Evolutionary conservation across 2,113 vertebrate genomes (phyloP), one percentile per base, ranked within the genome.

Genomic region (Fregata magnificens): DNA sequence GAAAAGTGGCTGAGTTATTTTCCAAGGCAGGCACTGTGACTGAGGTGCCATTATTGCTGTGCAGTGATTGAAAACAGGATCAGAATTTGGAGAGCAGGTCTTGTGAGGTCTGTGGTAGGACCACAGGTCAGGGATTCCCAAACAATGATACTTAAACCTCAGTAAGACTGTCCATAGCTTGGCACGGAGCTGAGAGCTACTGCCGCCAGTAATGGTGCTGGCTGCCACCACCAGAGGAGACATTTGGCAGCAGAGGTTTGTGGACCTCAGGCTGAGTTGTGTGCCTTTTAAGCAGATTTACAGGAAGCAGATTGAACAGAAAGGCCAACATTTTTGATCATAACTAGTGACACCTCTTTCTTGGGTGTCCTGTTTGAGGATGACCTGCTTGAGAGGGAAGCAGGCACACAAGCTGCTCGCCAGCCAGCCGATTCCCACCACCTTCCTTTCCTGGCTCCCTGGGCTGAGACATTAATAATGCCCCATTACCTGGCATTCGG

Each of bases 401-500:
- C 0, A 0, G 28, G 20, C 14, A 63, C 20, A 36, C 11, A 59
- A 52, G 53, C 12, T 79, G 11, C 31, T 87, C 3, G 0, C 17
- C 5, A 1, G 24, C 32, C 87, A 79, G 13, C 6, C 42, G 34
- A 65, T 69, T 88, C 5, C 53, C 42, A 77, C 1, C 1, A 9
- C 5, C 0, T 5, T 58, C 13, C 22, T 47, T 36, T 59, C 13
- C 65, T 73, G 31, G 8, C 25, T 83, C 8, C 10, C n/a, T 58
- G 31, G 21, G 6, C 65, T 87, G 53, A 82, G 22, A 31, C 4
- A 7, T 28, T n/a, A n/a, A n/a, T n/a, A 38, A 10, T 11, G 13
- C 11, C 19, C 7, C 2, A 3, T 45, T 34, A 76, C 7, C 6
- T 0, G 1, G 13, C 11, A 8, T 77, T 76, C 3, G 3, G 6